Conservation (phyloP, 2,113 vertebrate genomes). For the Chaetura pelagica region DNA sequence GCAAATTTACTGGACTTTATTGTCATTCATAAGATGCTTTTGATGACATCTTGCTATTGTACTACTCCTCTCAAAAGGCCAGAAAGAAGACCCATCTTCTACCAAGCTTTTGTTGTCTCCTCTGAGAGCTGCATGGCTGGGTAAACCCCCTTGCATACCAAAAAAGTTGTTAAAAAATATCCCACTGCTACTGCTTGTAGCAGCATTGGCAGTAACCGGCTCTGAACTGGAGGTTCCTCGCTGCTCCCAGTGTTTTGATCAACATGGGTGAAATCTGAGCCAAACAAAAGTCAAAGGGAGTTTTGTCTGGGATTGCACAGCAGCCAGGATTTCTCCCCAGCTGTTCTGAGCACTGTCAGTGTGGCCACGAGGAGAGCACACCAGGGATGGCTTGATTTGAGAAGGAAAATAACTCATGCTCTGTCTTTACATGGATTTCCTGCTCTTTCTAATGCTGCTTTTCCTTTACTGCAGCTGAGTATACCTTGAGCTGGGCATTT, state of each 20-base stretch:
- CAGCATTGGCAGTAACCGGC: neutral
- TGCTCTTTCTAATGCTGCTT: neutral
- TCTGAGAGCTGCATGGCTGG: neutral
- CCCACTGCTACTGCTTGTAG: neutral
- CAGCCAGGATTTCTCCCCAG: conserved; percentile 34
- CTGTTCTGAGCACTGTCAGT: neutral
- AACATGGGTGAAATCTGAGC: neutral
- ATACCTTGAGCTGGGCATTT: neutral
- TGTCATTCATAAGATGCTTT: neutral
- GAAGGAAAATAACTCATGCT: fast-evolving
- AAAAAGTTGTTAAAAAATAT: neutral
- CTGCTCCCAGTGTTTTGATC: neutral
- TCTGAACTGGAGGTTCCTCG: neutral
- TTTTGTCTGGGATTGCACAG: conserved; percentile 21
- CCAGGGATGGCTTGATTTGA: fast-evolving
- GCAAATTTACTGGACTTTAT: neutral
- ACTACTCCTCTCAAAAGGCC: neutral
- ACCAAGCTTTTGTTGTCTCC: neutral
- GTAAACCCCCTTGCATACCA: neutral
- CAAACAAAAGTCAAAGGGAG: conserved; percentile 38
- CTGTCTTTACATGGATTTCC: neutral
- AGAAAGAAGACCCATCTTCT: neutral
- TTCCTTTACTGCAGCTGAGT: neutral
- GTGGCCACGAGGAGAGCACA: neutral
- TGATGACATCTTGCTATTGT: neutral